Base-by-base conservation (phyloP, 1,140 invertebrate genomes). In the Eurosta solidaginis region DNA sequence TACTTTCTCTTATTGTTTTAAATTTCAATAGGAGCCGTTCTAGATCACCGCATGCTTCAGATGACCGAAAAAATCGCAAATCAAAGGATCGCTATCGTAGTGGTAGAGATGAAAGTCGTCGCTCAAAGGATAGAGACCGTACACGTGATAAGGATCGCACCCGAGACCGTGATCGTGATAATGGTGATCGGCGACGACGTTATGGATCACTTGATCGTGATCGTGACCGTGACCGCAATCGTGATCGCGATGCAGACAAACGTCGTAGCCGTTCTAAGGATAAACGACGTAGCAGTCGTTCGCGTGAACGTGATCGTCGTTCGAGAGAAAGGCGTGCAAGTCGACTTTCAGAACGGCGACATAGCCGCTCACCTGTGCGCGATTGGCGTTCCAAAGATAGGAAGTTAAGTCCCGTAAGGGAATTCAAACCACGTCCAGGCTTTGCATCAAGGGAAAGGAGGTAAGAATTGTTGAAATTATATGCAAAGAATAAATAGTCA, bases 241-340 rank as follows among this genome's bases (percentile, higher is more conserved):
- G 79, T 50, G 77, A 78, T 9, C 73, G 50, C 12, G 52, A 83
- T n/a, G 74, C 75, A 42, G 76, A 82, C 12, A 80, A 82, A 10
- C 82, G 68, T 6, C 79, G 79, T 29, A 78, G 82, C 22, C 81
- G 49, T 50, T 82, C 83, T 9, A 81, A 79, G 63, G 90, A 91
- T 45, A 85, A 80, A 27, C 82, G 83, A 3, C 33, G 29, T 0
- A 74, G 82, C 14, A 84, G 83, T 77, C 82, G 84, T 14, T 81
- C 83, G 20, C 80, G 82, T 0, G 83, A 80, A 29, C 74, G 77
- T 9, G 80, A 80, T 17, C 80, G 90, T 22, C 87, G 89, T 74
- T 91, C 90, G 42, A 89, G 88, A 80, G 90, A 91, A 47, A 85
- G 84, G 47, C 82, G 84, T n/a, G 82, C 81, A 78, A 76, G 81